These are phyloP conservation scores for Elysia crispata DNA, from an alignment of 2,888 invertebrate genomes.

Conservation along the genomic window DNA sequence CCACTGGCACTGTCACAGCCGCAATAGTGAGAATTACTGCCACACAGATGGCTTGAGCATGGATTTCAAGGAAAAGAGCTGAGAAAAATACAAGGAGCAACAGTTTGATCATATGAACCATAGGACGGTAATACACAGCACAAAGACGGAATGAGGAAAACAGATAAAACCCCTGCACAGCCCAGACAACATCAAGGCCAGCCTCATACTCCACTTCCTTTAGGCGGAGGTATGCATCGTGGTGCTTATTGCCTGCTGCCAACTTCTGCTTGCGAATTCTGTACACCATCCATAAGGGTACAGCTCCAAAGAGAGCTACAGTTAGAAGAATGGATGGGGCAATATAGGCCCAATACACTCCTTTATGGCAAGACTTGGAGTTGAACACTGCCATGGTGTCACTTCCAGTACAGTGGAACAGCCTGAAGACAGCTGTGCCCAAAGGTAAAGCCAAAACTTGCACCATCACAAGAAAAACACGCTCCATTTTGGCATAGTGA, in stretches of 20 bases:
- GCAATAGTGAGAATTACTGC: slow-evolving; percentile 57
- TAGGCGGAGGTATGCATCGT: slow-evolving; percentile 71
- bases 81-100: slow-evolving; percentile 62
- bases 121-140: slow-evolving; percentile 65
- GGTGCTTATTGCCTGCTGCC: slow-evolving; percentile 62
- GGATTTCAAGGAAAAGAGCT: slow-evolving; percentile 61
- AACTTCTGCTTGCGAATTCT: slow-evolving; percentile 63
- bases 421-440: slow-evolving; percentile 58
- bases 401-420: slow-evolving; percentile 68
- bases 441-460: slow-evolving; percentile 70
- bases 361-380: slow-evolving; percentile 60
- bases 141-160: slow-evolving; percentile 71
- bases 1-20: slow-evolving; percentile 55
- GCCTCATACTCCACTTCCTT: slow-evolving; percentile 73
- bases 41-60: slow-evolving; percentile 60
- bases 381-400: slow-evolving; percentile 66
- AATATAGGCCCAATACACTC: slow-evolving; percentile 67
- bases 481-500: slow-evolving; percentile 66
- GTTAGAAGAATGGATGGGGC: slow-evolving; percentile 58
- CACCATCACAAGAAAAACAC: slow-evolving; percentile 58
- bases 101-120: slow-evolving; percentile 62
- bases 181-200: slow-evolving; percentile 71
- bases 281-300: slow-evolving; percentile 68
- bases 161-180: slow-evolving; percentile 66
- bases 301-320: slow-evolving; percentile 61